Conservation (phyloP, 2,888 invertebrate species). For the Carterocephalus palaemon region DNA sequence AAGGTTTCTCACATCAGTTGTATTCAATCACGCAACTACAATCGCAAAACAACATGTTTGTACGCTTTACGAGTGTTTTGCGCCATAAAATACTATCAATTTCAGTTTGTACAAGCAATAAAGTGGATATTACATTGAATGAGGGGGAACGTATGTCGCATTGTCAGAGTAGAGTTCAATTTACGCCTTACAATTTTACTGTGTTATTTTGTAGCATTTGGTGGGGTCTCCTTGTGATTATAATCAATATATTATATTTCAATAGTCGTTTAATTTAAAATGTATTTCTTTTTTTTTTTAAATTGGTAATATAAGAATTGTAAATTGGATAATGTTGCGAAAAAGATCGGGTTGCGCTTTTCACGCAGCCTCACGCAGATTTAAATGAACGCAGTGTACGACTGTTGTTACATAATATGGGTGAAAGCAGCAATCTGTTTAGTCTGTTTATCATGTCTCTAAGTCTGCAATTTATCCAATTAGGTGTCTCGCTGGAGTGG, state of each 20-base stretch:
- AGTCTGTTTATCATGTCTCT: constrained; percentile 72
- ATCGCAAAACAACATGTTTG: constrained; percentile 13
- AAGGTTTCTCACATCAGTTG: constrained; percentile 14
- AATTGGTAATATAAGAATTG: too few species aligned
- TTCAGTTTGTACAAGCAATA: constrained; percentile 19
- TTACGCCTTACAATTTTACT: constrained; percentile 14
- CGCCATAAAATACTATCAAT: constrained; percentile 25
- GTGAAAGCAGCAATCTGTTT: constrained; percentile 66
- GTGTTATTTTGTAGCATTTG: background rate
- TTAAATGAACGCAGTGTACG: constrained; percentile 1
- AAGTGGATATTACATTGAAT: constrained; percentile 18
- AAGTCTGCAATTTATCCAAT: constrained; percentile 76
- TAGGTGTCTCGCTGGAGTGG: constrained; percentile 54
- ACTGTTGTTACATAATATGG: constrained; percentile 46
- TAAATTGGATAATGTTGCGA: too few species aligned
- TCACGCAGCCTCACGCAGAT: background rate
- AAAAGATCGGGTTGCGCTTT: background rate
- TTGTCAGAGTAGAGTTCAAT: constrained; percentile 5
- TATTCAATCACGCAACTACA: background rate
- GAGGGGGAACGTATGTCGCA: constrained; percentile 2
- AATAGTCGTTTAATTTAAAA: too few species aligned
- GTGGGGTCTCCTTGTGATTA: background rate
- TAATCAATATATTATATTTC: too few species aligned
- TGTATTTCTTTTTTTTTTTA: too few species aligned
- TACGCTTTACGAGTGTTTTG: constrained; percentile 26